Base-by-base conservation (phyloP, 2,113 vertebrate species). In the Cyanoramphus novaezelandiae region DNA sequence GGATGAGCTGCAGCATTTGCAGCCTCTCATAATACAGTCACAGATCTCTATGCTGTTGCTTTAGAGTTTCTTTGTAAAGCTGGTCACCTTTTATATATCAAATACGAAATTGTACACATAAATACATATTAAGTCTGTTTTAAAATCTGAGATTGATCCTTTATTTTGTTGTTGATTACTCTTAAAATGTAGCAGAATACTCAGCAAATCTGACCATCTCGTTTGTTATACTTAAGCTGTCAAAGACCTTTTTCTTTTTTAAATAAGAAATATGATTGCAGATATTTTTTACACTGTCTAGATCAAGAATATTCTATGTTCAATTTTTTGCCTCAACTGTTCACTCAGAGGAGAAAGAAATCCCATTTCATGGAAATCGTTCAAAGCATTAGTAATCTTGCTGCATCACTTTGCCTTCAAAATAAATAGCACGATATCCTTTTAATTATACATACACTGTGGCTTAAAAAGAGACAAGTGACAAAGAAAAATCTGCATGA, bases 381-480 rank as follows among this genome's bases (percentile, higher is more conserved):
- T 92, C 60, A 90, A 65, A 74, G 37, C 13, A 1, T 93, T 92
- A 83, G 77, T 95, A 92, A 67, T 37, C 82, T 88, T 31, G 1
- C 67, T 88, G 78, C 64, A 60, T 68, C 17, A 2, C 53, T 93
- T 92, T 89, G 60, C 67, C 57, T 95, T 94, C 90, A 90, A 76
- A 94, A 95, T 82, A 95, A 95, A 72, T 37, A 91, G 57, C 69
- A 69, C 57, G 41, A 49, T 82, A 84, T 85, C 81, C 62, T 95
- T 93, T 93, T 84, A 96, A 93, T 96, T 95, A 90, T 86, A 88
- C 80, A 81, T 71, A 71, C 44, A 33, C 21, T 27, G 50, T 86
- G 64, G 60, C 43, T 86, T 90, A 71, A 83, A 86, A 69, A 50
- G 59, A 94, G 76, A 44, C 43, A 88, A 88, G 90, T 18, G 28